Base-by-base conservation (phyloP, 2,797 vertebrate genomes). In the Myotis vivesi region DNA sequence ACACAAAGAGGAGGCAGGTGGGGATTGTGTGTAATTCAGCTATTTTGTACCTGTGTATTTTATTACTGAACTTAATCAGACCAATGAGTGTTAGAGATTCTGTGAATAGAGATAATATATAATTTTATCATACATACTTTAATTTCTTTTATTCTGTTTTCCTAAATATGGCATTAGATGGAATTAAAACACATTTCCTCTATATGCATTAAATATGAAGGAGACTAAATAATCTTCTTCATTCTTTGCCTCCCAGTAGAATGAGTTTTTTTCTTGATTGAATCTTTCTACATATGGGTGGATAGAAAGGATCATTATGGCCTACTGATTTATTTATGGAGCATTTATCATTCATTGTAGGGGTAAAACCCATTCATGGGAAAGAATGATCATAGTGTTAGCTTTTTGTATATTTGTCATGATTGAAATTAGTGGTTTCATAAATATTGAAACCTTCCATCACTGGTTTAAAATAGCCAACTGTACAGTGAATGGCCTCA, bases 371-470 rank as follows among this genome's bases (percentile, higher is more conserved):
- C 69, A 87, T 68, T 89, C 73, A 89, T 75, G 33, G 76, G 33
- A 84, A 94, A 76, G 71, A 55, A 17, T 79, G 51, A 49, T 66
- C 44, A 17, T 30, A 77, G 73, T 62, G 41, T 55, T 77, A 38
- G 49, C 15, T 83, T 77, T 68, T 19, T 94, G 30, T 90, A 22
- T 84, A 36, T 93, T 92, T 84, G 62, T 93, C 57, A 30, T 88
- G 36, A 46, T 77, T 91, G 89, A 95, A 95, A 80, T 92, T 19
- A 49, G 36, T 87, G 77, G 82, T 64, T 93, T 94, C 79, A 53
- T 91, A 88, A 84, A 49, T 53, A 57, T 7, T 57, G 62, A 53
- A 71, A 71, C 53, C 69, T 95, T 87, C 84, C 53, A 69, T 86
- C 57, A 3, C 20, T 62, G 53, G 15, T 79, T 90, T 86, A 66